Base-by-base conservation (phyloP, 1,140 invertebrate species). In the Zeugodacus cucurbitae region DNA sequence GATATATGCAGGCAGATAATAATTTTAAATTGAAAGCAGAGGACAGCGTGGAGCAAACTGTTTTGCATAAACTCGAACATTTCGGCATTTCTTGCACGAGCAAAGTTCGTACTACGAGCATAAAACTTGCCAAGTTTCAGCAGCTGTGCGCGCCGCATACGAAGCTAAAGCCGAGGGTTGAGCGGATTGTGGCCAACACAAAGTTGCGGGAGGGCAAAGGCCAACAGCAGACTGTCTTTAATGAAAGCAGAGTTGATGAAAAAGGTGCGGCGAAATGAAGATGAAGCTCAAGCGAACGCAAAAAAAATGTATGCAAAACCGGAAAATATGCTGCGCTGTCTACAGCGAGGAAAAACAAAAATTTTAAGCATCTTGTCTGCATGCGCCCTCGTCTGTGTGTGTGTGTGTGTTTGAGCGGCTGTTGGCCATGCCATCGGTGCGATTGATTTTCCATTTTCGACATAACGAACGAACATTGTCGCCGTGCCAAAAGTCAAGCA, bases 391-490 rank as follows among this genome's bases (percentile, higher is more conserved):
- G 64, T 17, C 11, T 70, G 1, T 70, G 11, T 54, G 14, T 70
- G 3, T 17, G 29, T 14, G 64, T 34, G 48, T 26, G 41, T 1
- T 22, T 26, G 37, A 74, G 37, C 41, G 11, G 17, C 7, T 82
- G 74, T 8, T 22, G 74, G 41, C 41, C 74, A 78, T 78, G 74
- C 74, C 74, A 44, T 14, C n/a, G 74, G 20, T 11, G 74, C 41
- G 74, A 82, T 82, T 48, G 74, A 82, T 82, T 82, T 82, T 29
- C 44, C 74, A 82, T 82, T 44, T 82, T 82, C 41, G 74, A 82
- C 41, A 82, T 48, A 41, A 82, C 41, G n/a, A 41, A 82, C 41
- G n/a, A 82, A 82, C 34, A 48, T 82, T 82, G 41, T 82, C 74
- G 74, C n/a, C 1, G 11, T 14, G 74, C 41, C 14, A 29, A 48